A percentile compares a stretch with the other conserved stretches of the same genome.
These are phyloP conservation scores for Helicoverpa armigera DNA, from an alignment of 1,140 invertebrate genomes.

Conservation along the genomic window DNA sequence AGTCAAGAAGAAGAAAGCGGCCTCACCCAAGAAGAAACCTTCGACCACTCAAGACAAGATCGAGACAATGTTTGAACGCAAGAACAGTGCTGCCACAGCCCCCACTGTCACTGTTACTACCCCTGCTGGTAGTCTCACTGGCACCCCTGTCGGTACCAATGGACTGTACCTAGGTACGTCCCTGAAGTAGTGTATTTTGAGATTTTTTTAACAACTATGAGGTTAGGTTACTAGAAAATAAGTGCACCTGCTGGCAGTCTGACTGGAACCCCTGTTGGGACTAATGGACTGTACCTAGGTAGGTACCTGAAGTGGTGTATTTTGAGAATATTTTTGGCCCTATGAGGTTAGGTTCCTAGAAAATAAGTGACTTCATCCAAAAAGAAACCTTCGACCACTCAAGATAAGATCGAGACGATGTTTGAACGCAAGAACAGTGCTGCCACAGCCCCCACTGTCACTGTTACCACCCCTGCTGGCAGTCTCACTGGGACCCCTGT, in stretches of 20 bases:
- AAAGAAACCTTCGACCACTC: constrained; percentile 90
- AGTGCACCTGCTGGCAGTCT: constrained; percentile 67
- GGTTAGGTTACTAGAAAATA: no score
- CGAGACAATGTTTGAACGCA: constrained; percentile 89
- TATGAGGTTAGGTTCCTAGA: no score
- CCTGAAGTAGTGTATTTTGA: no score
- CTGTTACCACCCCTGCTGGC: constrained; percentile 69
- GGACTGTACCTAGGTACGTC: constrained; percentile 76
- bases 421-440: constrained; percentile 87
- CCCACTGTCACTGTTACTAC: constrained; percentile 71
- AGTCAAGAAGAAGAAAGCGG: constrained; percentile 90
- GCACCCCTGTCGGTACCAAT: constrained; percentile 83
- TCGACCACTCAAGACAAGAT: constrained; percentile 93
- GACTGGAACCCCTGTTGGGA: constrained; percentile 81
- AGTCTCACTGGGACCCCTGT: constrained; percentile 79
- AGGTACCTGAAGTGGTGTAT: not conserved
- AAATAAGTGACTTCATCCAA: constrained; percentile 87
- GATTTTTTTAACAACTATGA: no score
- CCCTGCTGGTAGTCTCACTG: constrained; percentile 69
- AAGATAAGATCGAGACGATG: constrained; percentile 92
- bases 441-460: constrained; percentile 60
- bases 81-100: constrained; percentile 71
- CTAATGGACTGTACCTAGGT: constrained; percentile 83
- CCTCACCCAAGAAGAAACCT: constrained; percentile 88
- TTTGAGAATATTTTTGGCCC: no score